phyloP scores from a whole-genome alignment of 2,888 invertebrate genomes.

The Macrophya alboannulata region DNA sequence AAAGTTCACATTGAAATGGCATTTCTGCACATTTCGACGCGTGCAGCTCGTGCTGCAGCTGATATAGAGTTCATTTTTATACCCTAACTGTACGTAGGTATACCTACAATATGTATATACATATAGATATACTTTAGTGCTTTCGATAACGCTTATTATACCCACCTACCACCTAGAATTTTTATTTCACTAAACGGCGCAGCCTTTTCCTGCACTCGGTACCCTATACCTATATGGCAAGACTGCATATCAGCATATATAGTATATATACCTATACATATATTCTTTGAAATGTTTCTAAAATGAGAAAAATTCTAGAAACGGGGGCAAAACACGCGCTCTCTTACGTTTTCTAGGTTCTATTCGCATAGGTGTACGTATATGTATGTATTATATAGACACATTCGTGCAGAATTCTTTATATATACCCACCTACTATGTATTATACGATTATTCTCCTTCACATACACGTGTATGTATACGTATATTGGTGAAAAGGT shows the following conservation, averaged over 20 bases:
- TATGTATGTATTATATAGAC: neutral
- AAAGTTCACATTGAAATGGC: slow-evolving; percentile 13
- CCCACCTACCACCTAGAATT: slow-evolving; percentile 9
- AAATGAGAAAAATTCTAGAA: slow-evolving; percentile 19
- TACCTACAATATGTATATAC: neutral
- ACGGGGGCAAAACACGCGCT: neutral
- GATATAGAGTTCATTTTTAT: slow-evolving; percentile 24
- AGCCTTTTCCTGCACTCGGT: slow-evolving; percentile 29
- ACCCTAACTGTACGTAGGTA: slow-evolving; percentile 7
- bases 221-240: neutral
- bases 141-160: slow-evolving; percentile 34
- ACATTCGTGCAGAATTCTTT: neutral
- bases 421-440: neutral
- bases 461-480: neutral
- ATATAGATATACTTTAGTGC: neutral
- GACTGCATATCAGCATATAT: neutral
- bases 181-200: slow-evolving; percentile 26
- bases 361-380: neutral
- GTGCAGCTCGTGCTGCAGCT: neutral
- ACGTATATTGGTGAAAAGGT: neutral
- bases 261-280: neutral
- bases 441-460: slow-evolving; percentile 11
- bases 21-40: neutral
- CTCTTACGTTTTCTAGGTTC: neutral
- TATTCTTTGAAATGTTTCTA: neutral